Evolutionary conservation across 2,888 invertebrate genomes (phyloP), one percentile per base, ranked within the genome.

Genomic region (Girardia tigrina): DNA sequence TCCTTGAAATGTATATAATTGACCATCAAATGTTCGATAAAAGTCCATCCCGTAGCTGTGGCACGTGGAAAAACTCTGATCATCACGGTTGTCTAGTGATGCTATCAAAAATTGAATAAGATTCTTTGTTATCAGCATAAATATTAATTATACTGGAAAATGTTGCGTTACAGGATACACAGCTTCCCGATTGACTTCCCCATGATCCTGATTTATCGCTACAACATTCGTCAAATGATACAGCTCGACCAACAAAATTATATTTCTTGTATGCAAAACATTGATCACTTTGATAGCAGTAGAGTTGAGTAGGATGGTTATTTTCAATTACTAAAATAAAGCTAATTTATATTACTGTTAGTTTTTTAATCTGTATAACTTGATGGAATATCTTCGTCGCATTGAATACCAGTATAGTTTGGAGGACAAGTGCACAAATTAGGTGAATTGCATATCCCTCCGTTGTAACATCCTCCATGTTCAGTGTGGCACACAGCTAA

Each of bases 21-120:
- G 87, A 6, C 91, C 91, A 84, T 92, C 91, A 80, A 92, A 92
- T 0, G 91, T 91, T 83, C 91, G 90, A 80, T 89, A 89, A 83
- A 26, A 36, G 26, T 76, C 29, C 28, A 70, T 27, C 26, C 76
- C 76, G 70, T 75, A 76, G 27, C 42, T 76, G 29, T 76, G 56
- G 29, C 76, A 76, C 0, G 76, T 76, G 26, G 76, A 56, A 36
- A 76, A 76, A 26, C 27, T 27, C 76, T 76, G 26, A 1, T 28
- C 26, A 28, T n/a, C n/a, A n/a, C n/a, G n/a, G n/a, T n/a, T n/a
- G n/a, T n/a, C n/a, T n/a, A n/a, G n/a, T n/a, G n/a, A n/a, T n/a
- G n/a, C n/a, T n/a, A n/a, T n/a, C n/a, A n/a, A n/a, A n/a, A n/a
- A n/a, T n/a, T n/a, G n/a, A n/a, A n/a, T n/a, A n/a, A n/a, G n/a